Evolutionary conservation across 1,140 invertebrate genomes (phyloP), one percentile per base, ranked within the genome.

Genomic region (Aphelenchoides avenae): DNA sequence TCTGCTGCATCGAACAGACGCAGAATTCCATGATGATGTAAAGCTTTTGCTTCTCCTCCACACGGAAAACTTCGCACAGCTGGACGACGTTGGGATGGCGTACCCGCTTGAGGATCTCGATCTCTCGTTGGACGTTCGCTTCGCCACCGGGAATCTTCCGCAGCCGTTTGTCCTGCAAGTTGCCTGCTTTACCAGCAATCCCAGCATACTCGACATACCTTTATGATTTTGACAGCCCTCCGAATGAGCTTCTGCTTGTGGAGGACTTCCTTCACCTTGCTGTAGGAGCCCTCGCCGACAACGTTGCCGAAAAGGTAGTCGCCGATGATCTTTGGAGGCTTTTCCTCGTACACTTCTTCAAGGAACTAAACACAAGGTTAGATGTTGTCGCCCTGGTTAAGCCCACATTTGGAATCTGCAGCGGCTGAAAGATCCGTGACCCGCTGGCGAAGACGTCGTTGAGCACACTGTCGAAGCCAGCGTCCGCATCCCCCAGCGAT

Each of bases 11-110:
- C 43, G 79, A 80, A 61, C 78, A 76, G 4, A 94, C 79, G 77
- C 82, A 83, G 64, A 80, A 84, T 59, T 84, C 83, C 75, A 84
- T 80, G 18, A 84, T 67, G 77, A 92, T 82, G 80, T 92, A 92
- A 86, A 91, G 87, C 80, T 94, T 94, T 75, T 94, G 87, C 79
- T 97, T 97, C 77, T 93, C 89, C 72, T 93, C 87, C 82, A 93
- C 91, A 78, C 87, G 86, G 63, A 95, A 82, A 61, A 94, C 89
- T 79, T 97, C 91, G 62, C 92, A 84, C 76, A 99, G 81, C 77
- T 86, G 84, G 73, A 97, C 91, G 61, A 98, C 87, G 84, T 98
- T 95, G 78, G 84, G 86, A 81, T 99, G 91, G 77, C 85, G 85
- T 60, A 98, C 81, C 78, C 85, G 85, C 77, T 86, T 85, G 36